These are phyloP conservation scores for Aphrocallistes beatrix DNA, from an alignment of 37 sponge, comb jelly and placozoan species.

Conservation along the genomic window DNA sequence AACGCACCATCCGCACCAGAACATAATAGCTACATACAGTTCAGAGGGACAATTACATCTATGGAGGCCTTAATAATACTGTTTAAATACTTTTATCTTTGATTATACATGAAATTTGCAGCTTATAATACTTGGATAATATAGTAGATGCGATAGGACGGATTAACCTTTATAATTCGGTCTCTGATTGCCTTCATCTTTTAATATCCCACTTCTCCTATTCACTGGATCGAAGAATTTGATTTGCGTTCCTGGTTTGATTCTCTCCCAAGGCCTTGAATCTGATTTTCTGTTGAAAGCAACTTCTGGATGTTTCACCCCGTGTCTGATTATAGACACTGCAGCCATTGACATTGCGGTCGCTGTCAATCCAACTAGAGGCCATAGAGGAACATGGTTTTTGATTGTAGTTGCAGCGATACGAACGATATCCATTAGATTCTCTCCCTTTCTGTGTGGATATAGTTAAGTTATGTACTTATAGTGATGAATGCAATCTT, in stretches of 20 bases:
- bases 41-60: conserved; percentile 77
- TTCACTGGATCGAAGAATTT: background rate
- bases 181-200: background rate
- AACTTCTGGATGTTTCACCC: background rate
- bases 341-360: background rate
- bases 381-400: background rate
- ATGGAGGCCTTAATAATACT: conserved; percentile 63
- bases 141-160: no score
- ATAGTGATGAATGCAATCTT: no score
- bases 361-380: background rate
- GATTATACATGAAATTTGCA: background rate
- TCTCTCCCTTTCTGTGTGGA: no score
- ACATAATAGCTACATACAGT: conserved; percentile 75
- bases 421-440: background rate
- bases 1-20: conserved; percentile 95
- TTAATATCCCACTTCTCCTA: background rate
- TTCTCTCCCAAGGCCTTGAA: background rate
- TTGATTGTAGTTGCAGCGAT: background rate
- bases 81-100: background rate
- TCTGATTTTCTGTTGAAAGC: background rate
- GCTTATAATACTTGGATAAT: background rate
- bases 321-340: background rate
- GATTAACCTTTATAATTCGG: background rate
- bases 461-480: no score
- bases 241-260: background rate